A percentile compares a stretch with the other conserved stretches of the same genome.
Conservation (phyloP, 30 jellyfish, hydroid and myxozoan genomes). For the Phacellophora camtschatica region DNA sequence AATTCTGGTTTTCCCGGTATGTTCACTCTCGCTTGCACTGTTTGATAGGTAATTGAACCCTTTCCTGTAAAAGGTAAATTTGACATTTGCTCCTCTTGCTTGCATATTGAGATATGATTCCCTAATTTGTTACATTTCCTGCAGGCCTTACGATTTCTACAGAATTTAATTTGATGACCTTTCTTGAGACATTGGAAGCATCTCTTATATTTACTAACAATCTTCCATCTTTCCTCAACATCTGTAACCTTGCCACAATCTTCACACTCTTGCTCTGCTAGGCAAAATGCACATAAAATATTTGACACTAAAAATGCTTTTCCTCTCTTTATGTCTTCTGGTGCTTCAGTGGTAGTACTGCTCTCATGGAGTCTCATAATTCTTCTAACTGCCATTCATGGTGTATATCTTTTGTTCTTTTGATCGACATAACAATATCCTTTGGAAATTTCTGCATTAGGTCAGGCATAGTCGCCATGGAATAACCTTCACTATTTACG, state of each 20-base stretch:
- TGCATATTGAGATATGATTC: background rate
- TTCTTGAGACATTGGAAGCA: no score
- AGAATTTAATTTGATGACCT: no score
- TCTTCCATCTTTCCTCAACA: background rate
- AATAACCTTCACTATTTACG: conserved; percentile 11
- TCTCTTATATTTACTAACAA: background rate
- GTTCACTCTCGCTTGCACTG: conserved; percentile 18
- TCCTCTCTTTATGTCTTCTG: conserved; percentile 10
- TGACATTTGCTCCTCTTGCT: background rate
- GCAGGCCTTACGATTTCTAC: no score
- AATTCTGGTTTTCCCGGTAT: background rate
- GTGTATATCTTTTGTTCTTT: conserved; percentile 12
- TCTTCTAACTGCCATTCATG: conserved; percentile 47
- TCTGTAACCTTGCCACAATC: no score
- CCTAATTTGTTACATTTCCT: background rate
- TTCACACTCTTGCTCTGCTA: no score
- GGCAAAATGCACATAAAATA: conserved; percentile 24
- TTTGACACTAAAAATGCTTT: conserved; percentile 1
- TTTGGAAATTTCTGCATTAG: background rate
- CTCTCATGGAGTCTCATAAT: conserved; percentile 20
- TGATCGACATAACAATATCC: background rate
- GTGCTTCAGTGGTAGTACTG: conserved; percentile 1
- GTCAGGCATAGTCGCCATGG: background rate
- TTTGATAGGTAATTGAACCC: conserved; percentile 27
- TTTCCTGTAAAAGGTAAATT: background rate